Base-by-base conservation (phyloP, 2,888 invertebrate species). In the Caenorhabditis zanzibari region DNA sequence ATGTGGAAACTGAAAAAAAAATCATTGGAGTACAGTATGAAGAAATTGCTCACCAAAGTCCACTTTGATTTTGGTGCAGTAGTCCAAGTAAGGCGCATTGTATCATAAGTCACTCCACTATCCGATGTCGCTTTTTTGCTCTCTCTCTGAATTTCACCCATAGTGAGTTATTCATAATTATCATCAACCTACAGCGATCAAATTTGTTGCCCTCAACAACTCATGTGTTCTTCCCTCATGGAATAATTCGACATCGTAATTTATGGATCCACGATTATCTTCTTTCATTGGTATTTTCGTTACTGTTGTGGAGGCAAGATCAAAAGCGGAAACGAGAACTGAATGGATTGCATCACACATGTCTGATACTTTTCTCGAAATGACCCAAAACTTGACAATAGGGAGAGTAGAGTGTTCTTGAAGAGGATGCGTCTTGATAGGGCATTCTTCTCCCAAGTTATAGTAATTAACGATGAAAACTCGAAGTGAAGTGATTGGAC, bases 211-310 rank as follows among this genome's bases (percentile, higher is more conserved):
- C n/a, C 32, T 54, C n/a, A 81, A 49, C n/a, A 47, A 38, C 2
- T 32, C n/a, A 38, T 83, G 83, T 0, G 74, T 68, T 63, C n/a
- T 38, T 38, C 86, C 63, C 19, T 76, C 69, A 92, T 99, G 98
- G 88, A 97, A 95, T 83, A 99, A 95, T 93, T 98, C 98, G 0
- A 99, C 99, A 92, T 99, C 98, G 92, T 99, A 99, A 93, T 98
- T 98, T 0, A 98, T 97, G 76, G 98, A 98, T 0, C 92, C 96
- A 96, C 0, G 97, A 74, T 61, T 90, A 80, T 35, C 89, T 69
- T 84, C 94, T 92, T 99, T 99, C 99, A 99, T 99, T 1, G 99
- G 99, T 90, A 98, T 98, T 90, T 98, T 97, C 7, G 97, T 97
- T 0, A 99, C 98, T 0, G 98, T 98, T 0, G 98, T 99, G 80